phyloP scores from a whole-genome alignment of 2,888 invertebrate species.

The Cantharis lateralis region DNA sequence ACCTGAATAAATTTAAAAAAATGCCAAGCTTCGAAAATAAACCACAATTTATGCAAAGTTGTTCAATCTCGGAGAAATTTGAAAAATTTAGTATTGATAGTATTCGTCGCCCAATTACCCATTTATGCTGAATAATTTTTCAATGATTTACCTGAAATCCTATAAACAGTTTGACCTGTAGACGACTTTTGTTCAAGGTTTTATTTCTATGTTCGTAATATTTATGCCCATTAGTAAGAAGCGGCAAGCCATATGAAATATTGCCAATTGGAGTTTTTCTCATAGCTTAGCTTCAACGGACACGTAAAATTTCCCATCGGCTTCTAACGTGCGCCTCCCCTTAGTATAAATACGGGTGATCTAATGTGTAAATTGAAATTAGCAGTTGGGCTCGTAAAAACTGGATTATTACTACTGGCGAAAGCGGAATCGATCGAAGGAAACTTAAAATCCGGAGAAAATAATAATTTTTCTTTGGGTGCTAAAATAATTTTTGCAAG shows the following conservation, averaged over 20 bases:
- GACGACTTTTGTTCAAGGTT: conserved; percentile 51
- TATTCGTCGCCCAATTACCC: background rate
- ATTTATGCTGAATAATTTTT: background rate
- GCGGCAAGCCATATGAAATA: conserved; percentile 29
- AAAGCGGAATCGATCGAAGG: background rate
- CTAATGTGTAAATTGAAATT: background rate
- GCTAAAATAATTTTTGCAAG: background rate
- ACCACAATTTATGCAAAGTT: background rate
- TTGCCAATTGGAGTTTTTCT: background rate
- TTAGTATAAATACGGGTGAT: background rate
- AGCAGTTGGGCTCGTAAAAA: background rate
- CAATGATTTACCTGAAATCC: conserved; percentile 1
- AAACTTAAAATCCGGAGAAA: background rate
- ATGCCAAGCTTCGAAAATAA: background rate
- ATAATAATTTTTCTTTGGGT: background rate
- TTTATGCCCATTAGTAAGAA: conserved; percentile 30
- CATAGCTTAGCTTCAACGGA: background rate
- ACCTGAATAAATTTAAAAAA: background rate
- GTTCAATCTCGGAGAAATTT: background rate
- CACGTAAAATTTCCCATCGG: background rate
- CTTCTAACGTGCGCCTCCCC: background rate
- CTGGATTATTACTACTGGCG: background rate
- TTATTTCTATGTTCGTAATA: conserved; percentile 15
- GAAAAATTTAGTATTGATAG: background rate
- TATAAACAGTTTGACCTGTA: conserved; percentile 44